phyloP scores from a whole-genome alignment of 1,140 invertebrate genomes.

The Drosophila lini region DNA sequence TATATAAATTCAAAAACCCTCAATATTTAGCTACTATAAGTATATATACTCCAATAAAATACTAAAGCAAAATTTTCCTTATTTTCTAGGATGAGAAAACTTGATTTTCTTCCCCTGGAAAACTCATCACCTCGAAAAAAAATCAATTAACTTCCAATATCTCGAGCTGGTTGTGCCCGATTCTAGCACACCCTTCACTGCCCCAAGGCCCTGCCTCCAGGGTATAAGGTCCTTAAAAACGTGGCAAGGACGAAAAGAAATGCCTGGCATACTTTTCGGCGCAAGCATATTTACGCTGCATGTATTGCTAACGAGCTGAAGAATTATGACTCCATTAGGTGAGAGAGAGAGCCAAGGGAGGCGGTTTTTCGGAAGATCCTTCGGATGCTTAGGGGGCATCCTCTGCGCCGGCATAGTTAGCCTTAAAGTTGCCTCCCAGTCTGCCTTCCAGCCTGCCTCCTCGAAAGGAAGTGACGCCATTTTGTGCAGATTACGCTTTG shows the following conservation, averaged over 20 bases:
- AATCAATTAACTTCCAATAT: conserved; percentile 35
- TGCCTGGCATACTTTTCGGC: conserved; percentile 68
- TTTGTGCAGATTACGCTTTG: conserved; percentile 82
- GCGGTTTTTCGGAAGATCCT: neutral
- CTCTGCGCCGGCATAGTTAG: conserved; percentile 60
- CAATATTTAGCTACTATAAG: no score
- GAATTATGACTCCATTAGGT: conserved; percentile 80
- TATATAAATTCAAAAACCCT: no score
- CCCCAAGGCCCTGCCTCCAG: conserved; percentile 18
- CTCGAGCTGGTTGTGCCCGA: neutral
- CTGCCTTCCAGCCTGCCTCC: conserved; percentile 19
- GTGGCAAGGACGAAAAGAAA: conserved; percentile 64
- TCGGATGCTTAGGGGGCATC: conserved; percentile 15
- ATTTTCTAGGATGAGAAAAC: neutral
- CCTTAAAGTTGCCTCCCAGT: conserved; percentile 62
- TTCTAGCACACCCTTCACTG: neutral
- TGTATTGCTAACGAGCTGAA: conserved; percentile 78
- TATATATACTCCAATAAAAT: neutral
- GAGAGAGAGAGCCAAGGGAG: conserved; percentile 26
- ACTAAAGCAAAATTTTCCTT: neutral
- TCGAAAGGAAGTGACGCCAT: conserved; percentile 72
- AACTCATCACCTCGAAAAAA: neutral
- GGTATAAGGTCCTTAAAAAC: conserved; percentile 61
- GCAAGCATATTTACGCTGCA: conserved; percentile 77
- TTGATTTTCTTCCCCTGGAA: neutral